Evolutionary conservation across 1,140 invertebrate genomes (phyloP), one percentile per base, ranked within the genome.

Genomic region (Diorhabda carinulata): DNA sequence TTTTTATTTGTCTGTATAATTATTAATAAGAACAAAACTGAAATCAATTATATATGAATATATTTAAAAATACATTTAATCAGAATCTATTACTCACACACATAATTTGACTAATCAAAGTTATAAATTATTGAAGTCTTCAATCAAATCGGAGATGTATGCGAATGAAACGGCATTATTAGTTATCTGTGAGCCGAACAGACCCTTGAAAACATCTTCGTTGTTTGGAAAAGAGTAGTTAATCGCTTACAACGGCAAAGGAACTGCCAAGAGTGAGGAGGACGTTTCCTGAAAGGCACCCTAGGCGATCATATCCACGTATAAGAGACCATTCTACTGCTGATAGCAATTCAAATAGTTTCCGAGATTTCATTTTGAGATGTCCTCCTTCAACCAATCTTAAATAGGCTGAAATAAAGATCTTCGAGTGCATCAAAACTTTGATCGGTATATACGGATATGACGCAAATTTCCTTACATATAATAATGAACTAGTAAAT

Each of bases 221-320:
- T 62, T 62, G 61, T 62, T 62, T 62, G 61, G n/a, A 62, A n/a
- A 62, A 52, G n/a, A n/a, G 61, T 43, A 43, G 10, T 62, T 43
- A 62, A 62, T 8, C 61, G 61, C 61, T 62, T 43, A 62, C 61
- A 62, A 62, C 43, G 61, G 61, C 43, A 62, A 43, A 43, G 58
- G 8, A 43, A n/a, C 47, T 52, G 47, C 47, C 47, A 62, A 62
- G 8, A 40, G 41, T 62, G 43, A 62, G 61, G 43, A 43, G 61
- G 43, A 62, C 42, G 42, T 10, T 44, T 62, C 43, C 41, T 44
- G 42, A 62, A 62, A 43, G 43, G 44, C 61, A 62, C 61, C 61
- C 61, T 44, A 6, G 61, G 42, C 61, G 61, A 62, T 62, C 61
- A 43, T 62, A 43, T 62, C 41, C 61, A 62, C 8, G 6, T 62